Evolutionary conservation across 1,140 invertebrate genomes (phyloP).

Genomic region (Nebria ingens): DNA sequence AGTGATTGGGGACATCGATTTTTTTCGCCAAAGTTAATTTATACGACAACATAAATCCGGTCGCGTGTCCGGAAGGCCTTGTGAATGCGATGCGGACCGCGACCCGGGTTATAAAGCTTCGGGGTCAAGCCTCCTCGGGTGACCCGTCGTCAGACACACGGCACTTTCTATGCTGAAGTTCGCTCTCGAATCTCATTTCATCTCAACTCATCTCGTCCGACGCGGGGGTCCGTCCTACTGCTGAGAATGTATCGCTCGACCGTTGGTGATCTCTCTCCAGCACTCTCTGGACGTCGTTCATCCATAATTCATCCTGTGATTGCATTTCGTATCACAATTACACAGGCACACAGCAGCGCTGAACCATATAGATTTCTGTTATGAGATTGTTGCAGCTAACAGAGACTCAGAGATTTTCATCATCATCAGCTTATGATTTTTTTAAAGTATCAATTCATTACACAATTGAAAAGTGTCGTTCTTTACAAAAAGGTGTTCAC

Average conservation of each 20-base stretch:
- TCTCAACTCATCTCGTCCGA: not conserved
- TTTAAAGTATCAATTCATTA: too few relatives aligned
- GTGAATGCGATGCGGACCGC: not conserved
- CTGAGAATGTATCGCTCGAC: not conserved
- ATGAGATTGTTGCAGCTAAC: too few relatives aligned
- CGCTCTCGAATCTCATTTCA: not conserved
- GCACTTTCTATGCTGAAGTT: not conserved
- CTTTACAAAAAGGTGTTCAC: too few relatives aligned
- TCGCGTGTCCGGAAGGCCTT: not conserved
- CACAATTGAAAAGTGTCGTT: too few relatives aligned
- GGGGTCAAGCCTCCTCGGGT: not conserved
- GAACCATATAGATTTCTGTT: too few relatives aligned
- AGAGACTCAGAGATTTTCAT: too few relatives aligned
- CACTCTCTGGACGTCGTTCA: slow-evolving; percentile 1
- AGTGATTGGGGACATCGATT: slow-evolving; percentile 3
- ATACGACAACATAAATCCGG: slow-evolving; percentile 8
- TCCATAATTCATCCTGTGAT: slow-evolving; percentile 5
- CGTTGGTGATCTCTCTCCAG: not conserved
- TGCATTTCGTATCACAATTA: slow-evolving; percentile 8
- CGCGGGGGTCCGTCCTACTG: not conserved
- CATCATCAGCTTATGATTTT: too few relatives aligned
- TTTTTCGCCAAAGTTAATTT: not conserved
- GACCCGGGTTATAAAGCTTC: slow-evolving; percentile 4
- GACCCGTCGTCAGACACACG: not conserved
- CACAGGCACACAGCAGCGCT: not conserved